Percentiles rank a stretch among this genome's conserved stretches.
Evolutionary conservation across 2,797 vertebrate species (phyloP).

Genomic region (Rhadinocentrus ornatus): DNA sequence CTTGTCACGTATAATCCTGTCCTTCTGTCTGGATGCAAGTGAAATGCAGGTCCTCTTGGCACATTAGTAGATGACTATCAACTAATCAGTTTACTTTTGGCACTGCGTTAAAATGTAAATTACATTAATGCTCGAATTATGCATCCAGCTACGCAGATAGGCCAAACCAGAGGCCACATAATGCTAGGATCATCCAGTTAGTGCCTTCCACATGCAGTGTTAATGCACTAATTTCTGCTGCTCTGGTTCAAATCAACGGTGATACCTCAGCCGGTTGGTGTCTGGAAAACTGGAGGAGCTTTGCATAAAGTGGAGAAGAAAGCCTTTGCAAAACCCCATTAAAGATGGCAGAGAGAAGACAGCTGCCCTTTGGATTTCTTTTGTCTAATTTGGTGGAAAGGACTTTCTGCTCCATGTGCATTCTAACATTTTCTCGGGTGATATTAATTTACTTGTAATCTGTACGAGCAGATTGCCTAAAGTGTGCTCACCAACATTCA

Average conservation of each 20-base stretch:
- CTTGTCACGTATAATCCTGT: conserved; percentile 78
- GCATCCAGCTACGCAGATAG: conserved; percentile 81
- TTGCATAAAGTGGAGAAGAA: conserved; percentile 71
- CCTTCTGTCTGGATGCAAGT: conserved; percentile 74
- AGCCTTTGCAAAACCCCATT: conserved; percentile 72
- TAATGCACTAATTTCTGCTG: conserved; percentile 83
- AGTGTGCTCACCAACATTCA: conserved; percentile 74
- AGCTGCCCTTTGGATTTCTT: conserved; percentile 72
- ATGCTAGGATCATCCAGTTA: conserved; percentile 82
- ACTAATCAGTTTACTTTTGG: conserved; percentile 87
- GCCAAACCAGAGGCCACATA: conserved; percentile 79
- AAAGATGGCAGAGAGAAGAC: conserved; percentile 72
- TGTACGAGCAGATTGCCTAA: conserved; percentile 60
- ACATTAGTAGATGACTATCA: conserved; percentile 86
- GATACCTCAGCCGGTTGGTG: conserved; percentile 72
- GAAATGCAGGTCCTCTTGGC: conserved; percentile 78
- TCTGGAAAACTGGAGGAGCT: conserved; percentile 76
- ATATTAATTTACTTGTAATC: conserved; percentile 80
- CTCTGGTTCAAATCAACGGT: conserved; percentile 81
- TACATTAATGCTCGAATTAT: conserved; percentile 87
- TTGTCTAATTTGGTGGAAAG: conserved; percentile 76
- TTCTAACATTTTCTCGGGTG: conserved; percentile 67
- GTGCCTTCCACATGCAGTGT: conserved; percentile 83
- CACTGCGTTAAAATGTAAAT: conserved; percentile 88
- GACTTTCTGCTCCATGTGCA: conserved; percentile 64